Conservation (phyloP, 2,113 vertebrate genomes). For the Misgurnus anguillicaudatus region DNA sequence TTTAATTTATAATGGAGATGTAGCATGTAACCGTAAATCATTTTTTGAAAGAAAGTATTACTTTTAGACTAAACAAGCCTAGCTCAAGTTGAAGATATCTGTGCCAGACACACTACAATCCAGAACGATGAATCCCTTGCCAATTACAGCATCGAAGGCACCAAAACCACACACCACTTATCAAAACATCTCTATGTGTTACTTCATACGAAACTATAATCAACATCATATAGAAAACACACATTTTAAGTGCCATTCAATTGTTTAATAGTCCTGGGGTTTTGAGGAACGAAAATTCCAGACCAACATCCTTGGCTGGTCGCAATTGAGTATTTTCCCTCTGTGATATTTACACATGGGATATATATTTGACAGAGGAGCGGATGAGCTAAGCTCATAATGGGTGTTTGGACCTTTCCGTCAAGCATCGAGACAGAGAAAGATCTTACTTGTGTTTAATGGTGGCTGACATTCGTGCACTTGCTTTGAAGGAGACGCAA, state of each 20-base stretch:
- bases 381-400: not conserved
- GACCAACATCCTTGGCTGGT: not conserved
- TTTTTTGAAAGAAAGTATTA: constrained; percentile 28
- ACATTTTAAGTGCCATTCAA: not conserved
- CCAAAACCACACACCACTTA: constrained; percentile 15
- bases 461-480: not conserved
- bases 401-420: not conserved
- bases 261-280: not conserved
- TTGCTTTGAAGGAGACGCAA: constrained; percentile 5
- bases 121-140: not conserved
- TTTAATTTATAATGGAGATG: not conserved
- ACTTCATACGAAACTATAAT: constrained; percentile 21
- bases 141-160: constrained; percentile 4
- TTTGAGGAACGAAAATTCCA: not conserved
- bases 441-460: not conserved
- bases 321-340: constrained; percentile 7
- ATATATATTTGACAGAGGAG: not conserved
- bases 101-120: constrained; percentile 26
- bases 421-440: constrained; percentile 6
- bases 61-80: constrained; percentile 54
- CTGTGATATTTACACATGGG: constrained; percentile 18
- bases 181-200: constrained; percentile 32
- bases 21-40: not conserved
- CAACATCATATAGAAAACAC: constrained; percentile 2
- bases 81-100: constrained; percentile 51